phyloP scores from a whole-genome alignment of 2,113 vertebrate genomes.

The Cebidichthys violaceus region DNA sequence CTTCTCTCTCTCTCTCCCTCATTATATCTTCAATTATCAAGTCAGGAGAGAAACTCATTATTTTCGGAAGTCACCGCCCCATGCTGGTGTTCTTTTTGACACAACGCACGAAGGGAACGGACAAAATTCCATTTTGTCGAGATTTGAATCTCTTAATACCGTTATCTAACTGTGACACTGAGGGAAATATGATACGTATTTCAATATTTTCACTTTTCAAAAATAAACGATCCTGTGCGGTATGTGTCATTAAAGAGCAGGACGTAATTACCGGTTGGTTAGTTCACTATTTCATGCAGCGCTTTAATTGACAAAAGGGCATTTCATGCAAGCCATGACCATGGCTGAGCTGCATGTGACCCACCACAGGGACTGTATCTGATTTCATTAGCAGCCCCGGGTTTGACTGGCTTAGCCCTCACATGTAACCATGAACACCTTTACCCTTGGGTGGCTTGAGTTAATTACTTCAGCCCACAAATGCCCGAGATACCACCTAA shows the following conservation, averaged over 20 bases:
- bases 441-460: slow-evolving; percentile 75
- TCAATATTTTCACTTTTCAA: slow-evolving; percentile 39
- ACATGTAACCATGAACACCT: slow-evolving; percentile 77
- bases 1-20: slow-evolving; percentile 53
- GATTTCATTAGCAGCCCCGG: slow-evolving; percentile 76
- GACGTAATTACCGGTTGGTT: slow-evolving; percentile 47
- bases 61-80: slow-evolving; percentile 63
- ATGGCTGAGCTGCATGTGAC: slow-evolving; percentile 59
- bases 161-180: slow-evolving; percentile 55
- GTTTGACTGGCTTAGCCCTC: slow-evolving; percentile 74
- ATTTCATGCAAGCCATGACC: slow-evolving; percentile 61
- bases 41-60: slow-evolving; percentile 73
- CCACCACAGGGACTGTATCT: slow-evolving; percentile 69
- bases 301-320: slow-evolving; percentile 65
- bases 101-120: slow-evolving; percentile 47
- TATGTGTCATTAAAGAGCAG: slow-evolving; percentile 39
- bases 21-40: slow-evolving; percentile 79
- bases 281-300: slow-evolving; percentile 44
- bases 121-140: slow-evolving; percentile 59
- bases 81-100: slow-evolving; percentile 55
- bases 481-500: slow-evolving; percentile 74
- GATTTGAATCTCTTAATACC: slow-evolving; percentile 64
- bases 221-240: slow-evolving; percentile 21
- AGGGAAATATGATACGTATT: slow-evolving; percentile 39
- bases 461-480: slow-evolving; percentile 77